phyloP scores from a whole-genome alignment of 2,888 invertebrate species.

The Ceriagrion tenellum region DNA sequence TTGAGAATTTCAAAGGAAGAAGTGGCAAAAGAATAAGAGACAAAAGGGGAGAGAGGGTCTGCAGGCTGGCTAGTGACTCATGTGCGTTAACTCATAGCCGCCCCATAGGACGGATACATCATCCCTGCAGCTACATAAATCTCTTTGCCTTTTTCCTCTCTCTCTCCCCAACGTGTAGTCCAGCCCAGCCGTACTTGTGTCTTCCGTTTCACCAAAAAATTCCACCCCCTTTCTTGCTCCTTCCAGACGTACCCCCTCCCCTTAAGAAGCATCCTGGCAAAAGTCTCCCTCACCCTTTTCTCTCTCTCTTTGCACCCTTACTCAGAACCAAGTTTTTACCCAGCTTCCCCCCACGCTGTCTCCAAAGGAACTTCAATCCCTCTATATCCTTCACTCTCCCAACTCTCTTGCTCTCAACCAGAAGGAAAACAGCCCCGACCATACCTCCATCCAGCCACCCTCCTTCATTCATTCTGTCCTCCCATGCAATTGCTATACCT shows the following conservation, averaged over 20 bases:
- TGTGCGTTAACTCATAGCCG: conserved; percentile 57
- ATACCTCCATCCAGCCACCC: too few species aligned
- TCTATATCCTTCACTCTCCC: background rate
- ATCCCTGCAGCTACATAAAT: conserved; percentile 60
- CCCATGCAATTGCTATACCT: background rate
- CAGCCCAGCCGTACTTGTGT: conserved; percentile 22
- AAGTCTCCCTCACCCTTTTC: background rate
- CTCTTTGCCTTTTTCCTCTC: background rate
- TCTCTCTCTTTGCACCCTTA: too few species aligned
- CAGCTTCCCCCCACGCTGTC: background rate
- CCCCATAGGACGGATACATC: conserved; percentile 52
- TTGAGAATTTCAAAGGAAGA: background rate
- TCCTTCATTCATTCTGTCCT: background rate
- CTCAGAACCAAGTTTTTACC: background rate
- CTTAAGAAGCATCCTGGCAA: background rate
- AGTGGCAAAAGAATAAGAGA: background rate
- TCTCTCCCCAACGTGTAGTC: background rate
- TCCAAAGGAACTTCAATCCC: background rate
- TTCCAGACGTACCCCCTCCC: background rate
- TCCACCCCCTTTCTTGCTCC: background rate
- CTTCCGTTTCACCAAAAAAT: conserved; percentile 21
- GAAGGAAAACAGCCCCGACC: background rate
- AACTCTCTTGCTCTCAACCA: background rate
- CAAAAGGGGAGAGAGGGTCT: background rate
- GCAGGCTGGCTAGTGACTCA: background rate